Evolutionary conservation across 2,797 vertebrate species (phyloP), one percentile per base, ranked within the genome.

Genomic region (Geotrypetes seraphini): DNA sequence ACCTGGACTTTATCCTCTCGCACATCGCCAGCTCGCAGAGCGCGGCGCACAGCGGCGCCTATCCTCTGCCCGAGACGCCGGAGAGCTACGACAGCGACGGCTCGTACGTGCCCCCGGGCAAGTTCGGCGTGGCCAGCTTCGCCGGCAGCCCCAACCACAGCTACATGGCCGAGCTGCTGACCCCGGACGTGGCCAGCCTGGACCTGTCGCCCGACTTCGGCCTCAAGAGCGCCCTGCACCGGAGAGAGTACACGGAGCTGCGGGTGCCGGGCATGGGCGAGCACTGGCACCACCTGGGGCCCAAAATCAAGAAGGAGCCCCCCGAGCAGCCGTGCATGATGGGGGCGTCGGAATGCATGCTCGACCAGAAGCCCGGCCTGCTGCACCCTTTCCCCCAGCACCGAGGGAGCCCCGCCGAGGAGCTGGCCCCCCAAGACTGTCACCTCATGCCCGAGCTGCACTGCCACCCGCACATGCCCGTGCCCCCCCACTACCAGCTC

Each of bases 1-100:
- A 95, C 61, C 65, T 95, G 31, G 91, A 95, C 27, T 95, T 95
- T 63, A 95, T 95, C 41, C 45, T 95, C 43, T 83, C 88, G 0
- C 92, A 95, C 70, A 83, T 78, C 1, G 69, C 84, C 27, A 44
- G 63, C 20, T 52, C 72, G 2, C 70, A 67, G 47, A 31, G 3
- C 53, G 15, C 22, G 3, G 47, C 41, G 11, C 48, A 36, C 22
- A 33, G 60, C 8, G 56, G 60, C 22, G 67, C 76, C 2, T 92
- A 90, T 17, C 81, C 85, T 1, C 42, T 94, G 29, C 90, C 90
- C 2, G 89, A 91, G 48, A 92, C 90, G 2, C 90, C 90, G 1
- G 87, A 92, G 51, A 93, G 89, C 62, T 91, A 78, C 5, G 90
- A 91, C 50, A 76, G 83, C 51, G 57, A 71, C 15, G 81, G 88